Conservation (phyloP, 2,888 invertebrate genomes). For the Drosophila merina region DNA sequence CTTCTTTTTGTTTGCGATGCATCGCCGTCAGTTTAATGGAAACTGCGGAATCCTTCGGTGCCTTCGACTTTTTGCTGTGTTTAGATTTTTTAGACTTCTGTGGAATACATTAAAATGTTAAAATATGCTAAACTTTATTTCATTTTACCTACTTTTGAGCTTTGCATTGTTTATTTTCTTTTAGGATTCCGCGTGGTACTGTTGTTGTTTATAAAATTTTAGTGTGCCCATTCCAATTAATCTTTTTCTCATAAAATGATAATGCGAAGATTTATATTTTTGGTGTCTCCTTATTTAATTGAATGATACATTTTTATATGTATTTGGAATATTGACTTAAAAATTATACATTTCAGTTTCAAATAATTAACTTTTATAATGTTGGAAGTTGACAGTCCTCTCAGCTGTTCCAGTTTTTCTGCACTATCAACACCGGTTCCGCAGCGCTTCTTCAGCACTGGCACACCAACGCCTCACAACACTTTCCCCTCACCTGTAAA, state of each 20-base stretch:
- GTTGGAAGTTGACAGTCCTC: background rate
- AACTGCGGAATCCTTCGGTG: constrained; percentile 41
- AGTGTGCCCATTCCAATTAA: background rate
- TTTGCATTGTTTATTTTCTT: constrained; percentile 27
- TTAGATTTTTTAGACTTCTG: constrained; percentile 66
- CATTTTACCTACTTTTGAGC: constrained; percentile 21
- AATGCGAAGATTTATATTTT: background rate
- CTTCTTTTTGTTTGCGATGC: constrained; percentile 69
- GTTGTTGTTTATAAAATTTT: constrained; percentile 4
- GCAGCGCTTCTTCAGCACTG: background rate
- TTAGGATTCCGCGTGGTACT: constrained; percentile 30
- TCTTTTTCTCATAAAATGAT: background rate
- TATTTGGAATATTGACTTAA: background rate
- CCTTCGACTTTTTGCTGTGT: constrained; percentile 54
- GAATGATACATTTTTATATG: too few relatives aligned
- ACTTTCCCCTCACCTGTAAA: constrained; percentile 22
- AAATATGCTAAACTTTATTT: background rate
- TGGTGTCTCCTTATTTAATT: too few relatives aligned
- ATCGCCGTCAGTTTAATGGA: constrained; percentile 47
- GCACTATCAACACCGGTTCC: background rate
- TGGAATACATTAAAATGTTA: background rate
- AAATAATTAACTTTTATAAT: background rate
- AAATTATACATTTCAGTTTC: background rate
- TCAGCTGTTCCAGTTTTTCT: background rate
- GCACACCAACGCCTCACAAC: background rate